These are phyloP conservation scores for Drosophila punjabiensis DNA, from an alignment of 1,140 invertebrate species.

Conservation along the genomic window DNA sequence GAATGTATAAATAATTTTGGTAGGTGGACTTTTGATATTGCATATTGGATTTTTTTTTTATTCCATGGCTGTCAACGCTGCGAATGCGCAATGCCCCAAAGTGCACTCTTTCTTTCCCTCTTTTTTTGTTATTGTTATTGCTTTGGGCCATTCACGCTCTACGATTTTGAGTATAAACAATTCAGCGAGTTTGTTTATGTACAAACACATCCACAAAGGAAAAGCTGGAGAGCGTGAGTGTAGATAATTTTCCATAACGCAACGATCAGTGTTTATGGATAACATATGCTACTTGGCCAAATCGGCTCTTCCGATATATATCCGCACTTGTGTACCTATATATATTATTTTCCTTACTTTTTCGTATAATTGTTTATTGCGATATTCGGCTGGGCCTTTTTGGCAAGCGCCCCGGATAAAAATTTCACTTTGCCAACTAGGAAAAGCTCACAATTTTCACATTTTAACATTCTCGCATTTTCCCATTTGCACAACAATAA, in stretches of 20 bases:
- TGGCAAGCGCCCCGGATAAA: slow-evolving; percentile 58
- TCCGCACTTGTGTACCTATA: slow-evolving; percentile 17
- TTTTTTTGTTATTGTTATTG: slow-evolving; percentile 51
- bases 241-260: slow-evolving; percentile 69
- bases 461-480: slow-evolving; percentile 51
- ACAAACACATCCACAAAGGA: slow-evolving; percentile 40
- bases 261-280: slow-evolving; percentile 64
- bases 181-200: slow-evolving; percentile 64
- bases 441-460: slow-evolving; percentile 70
- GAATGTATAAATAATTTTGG: slow-evolving; percentile 39
- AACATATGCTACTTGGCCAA: slow-evolving; percentile 69
- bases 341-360: slow-evolving; percentile 15
- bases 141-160: slow-evolving; percentile 60
- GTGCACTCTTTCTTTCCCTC: slow-evolving; percentile 16
- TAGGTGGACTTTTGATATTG: slow-evolving; percentile 20
- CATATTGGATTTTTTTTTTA: slow-evolving; percentile 20
- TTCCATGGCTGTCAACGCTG: slow-evolving; percentile 62
- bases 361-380: slow-evolving; percentile 66
- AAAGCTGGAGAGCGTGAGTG: slow-evolving; percentile 13
- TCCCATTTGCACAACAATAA: slow-evolving; percentile 51
- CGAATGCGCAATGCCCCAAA: slow-evolving; percentile 55
- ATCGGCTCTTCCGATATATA: slow-evolving; percentile 39
- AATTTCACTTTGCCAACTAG: slow-evolving; percentile 69
- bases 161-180: slow-evolving; percentile 76
- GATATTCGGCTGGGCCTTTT: slow-evolving; percentile 46